A percentile compares a stretch with the other conserved stretches of the same genome.
Evolutionary conservation across 2,888 invertebrate genomes (phyloP).

Genomic region (Dyspetes luteomarginatus): DNA sequence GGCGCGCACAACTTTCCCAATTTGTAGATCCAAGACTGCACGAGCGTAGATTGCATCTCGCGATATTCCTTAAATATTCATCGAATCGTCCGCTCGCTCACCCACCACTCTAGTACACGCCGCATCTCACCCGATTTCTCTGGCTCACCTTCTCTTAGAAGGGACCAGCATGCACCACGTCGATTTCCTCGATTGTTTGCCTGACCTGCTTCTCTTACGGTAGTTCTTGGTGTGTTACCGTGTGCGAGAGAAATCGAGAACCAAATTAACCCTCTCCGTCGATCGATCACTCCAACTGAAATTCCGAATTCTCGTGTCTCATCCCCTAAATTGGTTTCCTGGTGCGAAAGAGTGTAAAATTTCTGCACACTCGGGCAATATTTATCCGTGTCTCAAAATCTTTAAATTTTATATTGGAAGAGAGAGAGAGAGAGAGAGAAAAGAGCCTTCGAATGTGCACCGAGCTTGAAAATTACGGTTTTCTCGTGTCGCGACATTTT

Average conservation of each 20-base stretch:
- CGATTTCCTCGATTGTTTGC: slow-evolving; percentile 9
- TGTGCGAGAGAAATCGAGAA: neutral
- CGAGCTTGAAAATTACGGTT: slow-evolving; percentile 63
- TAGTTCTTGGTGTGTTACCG: neutral
- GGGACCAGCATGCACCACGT: slow-evolving; percentile 1
- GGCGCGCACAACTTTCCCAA: slow-evolving; percentile 75
- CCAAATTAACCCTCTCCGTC: too few relatives aligned
- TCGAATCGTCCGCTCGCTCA: slow-evolving; percentile 66
- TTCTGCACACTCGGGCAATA: too few relatives aligned
- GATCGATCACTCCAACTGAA: too few relatives aligned
- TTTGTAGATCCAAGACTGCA: slow-evolving; percentile 73
- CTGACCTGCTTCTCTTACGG: neutral
- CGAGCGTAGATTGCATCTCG: slow-evolving; percentile 66
- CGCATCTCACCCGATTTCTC: neutral
- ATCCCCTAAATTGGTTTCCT: too few relatives aligned
- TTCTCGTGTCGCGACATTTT: slow-evolving; percentile 73
- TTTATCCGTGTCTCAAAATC: too few relatives aligned
- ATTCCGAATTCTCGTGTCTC: too few relatives aligned
- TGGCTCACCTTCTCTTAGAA: neutral
- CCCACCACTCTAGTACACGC: neutral
- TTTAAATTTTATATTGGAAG: too few relatives aligned
- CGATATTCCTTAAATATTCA: slow-evolving; percentile 74
- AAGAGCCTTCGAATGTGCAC: slow-evolving; percentile 36
- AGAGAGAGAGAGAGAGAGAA: neutral
- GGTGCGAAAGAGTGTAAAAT: too few relatives aligned